Evolutionary conservation across 2,113 vertebrate species (phyloP), one percentile per base, ranked within the genome.

Genomic region (Gallinago jamesoni): DNA sequence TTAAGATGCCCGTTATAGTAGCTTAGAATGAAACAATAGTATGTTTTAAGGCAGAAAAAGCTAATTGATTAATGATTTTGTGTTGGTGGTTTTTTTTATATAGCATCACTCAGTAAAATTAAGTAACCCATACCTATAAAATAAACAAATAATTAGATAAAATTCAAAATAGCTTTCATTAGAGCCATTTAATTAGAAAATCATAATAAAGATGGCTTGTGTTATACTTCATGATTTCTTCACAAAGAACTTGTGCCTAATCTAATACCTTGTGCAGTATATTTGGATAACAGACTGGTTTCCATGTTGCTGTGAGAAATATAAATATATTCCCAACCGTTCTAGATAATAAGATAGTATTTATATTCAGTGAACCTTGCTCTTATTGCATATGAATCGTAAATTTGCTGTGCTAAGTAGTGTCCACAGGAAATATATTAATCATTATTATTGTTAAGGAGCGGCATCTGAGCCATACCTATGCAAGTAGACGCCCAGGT

Each of bases 401-500:
- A 28, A 63, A 75, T 53, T 37, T 59, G 22, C 6, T 53, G 12
- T 20, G 7, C 28, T 64, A 74, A 47, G 21, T 82, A 8, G 18
- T 59, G 33, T 70, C 33, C 4, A 3, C 1, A 2, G 14, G 23
- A 70, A 87, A 47, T 35, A 14, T 2, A 37, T 68, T 18, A 35
- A 37, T 59, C 27, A 25, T 66, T 52, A 4, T 6, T 62, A 2
- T 43, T 27, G 7, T 59, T 24, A 30, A 15, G 53, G 39, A 73
- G 72, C 37, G 80, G 30, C 35, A 23, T 33, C 53, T 68, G 59
- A 73, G n/a, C 4, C 25, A 12, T 23, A 16, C 16, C 28, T 41
- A 10, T 31, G 7, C 21, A 13, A 0, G 1, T 22, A 8, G 41
- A 8, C 16, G 7, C 4, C 4, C 2, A 1, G 14, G 9, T 60